phyloP scores from a whole-genome alignment of 2,113 vertebrate species.

The Chunga burmeisteri region DNA sequence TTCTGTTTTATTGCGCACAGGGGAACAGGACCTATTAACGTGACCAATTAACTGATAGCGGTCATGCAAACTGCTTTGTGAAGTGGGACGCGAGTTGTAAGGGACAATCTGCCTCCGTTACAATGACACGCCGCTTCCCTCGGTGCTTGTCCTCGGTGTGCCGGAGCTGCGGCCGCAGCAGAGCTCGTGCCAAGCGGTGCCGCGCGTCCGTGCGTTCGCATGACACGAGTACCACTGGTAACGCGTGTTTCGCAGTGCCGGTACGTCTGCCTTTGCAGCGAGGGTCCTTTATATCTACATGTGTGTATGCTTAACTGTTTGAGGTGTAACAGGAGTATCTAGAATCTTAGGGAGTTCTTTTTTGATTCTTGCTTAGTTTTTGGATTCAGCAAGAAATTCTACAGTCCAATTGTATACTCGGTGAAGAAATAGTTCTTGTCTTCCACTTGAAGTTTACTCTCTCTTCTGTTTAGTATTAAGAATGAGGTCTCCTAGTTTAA shows the following conservation, averaged over 20 bases:
- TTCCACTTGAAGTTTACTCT: not conserved
- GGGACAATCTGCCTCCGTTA: not conserved
- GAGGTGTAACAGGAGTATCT: not conserved
- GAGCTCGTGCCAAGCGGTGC: not conserved
- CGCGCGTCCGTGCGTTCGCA: accelerated
- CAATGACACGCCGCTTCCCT: not conserved
- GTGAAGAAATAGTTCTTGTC: not conserved
- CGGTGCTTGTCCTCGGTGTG: not conserved
- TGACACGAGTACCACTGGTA: accelerated
- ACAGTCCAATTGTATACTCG: not conserved
- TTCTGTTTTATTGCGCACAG: not conserved
- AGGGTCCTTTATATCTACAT: not conserved
- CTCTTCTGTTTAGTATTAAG: not conserved
- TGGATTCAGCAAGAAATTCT: not conserved
- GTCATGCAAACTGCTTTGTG: not conserved
- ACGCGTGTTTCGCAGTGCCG: accelerated
- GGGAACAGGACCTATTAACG: not conserved
- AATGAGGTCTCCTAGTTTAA: not conserved
- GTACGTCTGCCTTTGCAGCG: accelerated
- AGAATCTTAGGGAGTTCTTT: not conserved
- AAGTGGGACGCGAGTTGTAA: not conserved
- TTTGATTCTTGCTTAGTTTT: not conserved
- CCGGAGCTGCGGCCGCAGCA: not conserved
- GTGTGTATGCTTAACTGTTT: accelerated
- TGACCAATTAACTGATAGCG: not conserved